Base-by-base conservation (phyloP, 2,113 vertebrate species). In the Lampris megalopsis region DNA sequence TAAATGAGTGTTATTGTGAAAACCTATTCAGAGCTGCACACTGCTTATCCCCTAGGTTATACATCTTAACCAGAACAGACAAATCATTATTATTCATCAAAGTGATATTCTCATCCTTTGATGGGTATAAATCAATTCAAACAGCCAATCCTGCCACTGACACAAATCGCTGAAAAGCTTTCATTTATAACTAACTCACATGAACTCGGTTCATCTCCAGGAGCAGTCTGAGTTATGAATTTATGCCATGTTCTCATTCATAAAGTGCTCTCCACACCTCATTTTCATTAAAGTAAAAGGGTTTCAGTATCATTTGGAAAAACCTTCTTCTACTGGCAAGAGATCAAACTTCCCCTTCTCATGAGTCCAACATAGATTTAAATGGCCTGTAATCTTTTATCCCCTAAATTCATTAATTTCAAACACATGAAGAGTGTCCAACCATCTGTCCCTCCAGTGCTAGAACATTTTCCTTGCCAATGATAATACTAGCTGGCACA, bases 381-480 rank as follows among this genome's bases (percentile, higher is more conserved):
- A 86, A 85, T 84, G 63, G 43, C 72, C 49, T 6, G 70, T 73
- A 71, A 70, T 82, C 24, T 75, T 80, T 77, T 71, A 72, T 68
- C 54, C 68, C 56, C 64, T 63, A 70, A 73, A 70, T 70, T 85
- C 62, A 84, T 84, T 77, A 78, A 58, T 57, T 68, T 69, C 59
- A 73, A 24, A 78, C 70, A 80, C 84, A 80, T 80, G 79, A 70
- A 49, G 43, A 49, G 71, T 71, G 69, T 56, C 56, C 49, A 42
- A 45, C 86, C 86, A 90, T 88, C 82, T 89, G 62, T 49, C 45
- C 13, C 6, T 40, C 85, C 72, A 54, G 45, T 24, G 8, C 56
- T 13, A 37, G 35, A 38, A 9, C 9, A 58, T 7, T 6, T 37
- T 38, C 56, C 38, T 5, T n/a, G 3, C 9, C 13, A 53, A 9